These are phyloP conservation scores for Scytalopus superciliaris DNA, from an alignment of 2,113 vertebrate species.

Conservation along the genomic window DNA sequence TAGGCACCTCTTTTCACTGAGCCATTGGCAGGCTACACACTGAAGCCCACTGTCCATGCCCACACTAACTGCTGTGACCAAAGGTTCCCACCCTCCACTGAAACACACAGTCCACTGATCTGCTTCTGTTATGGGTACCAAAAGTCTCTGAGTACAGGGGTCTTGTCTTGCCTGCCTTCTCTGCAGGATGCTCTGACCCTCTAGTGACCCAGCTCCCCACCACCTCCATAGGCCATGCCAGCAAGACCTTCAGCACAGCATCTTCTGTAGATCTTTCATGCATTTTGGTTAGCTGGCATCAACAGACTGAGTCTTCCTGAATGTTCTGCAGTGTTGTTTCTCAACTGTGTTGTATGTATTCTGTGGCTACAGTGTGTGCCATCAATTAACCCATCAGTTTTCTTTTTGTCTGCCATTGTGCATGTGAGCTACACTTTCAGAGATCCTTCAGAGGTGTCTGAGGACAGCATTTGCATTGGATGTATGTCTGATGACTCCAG, in stretches of 20 bases:
- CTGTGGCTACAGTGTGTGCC: background rate
- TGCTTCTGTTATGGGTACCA: background rate
- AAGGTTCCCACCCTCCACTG: background rate
- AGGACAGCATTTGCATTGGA: background rate
- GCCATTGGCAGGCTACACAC: background rate
- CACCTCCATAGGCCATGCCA: background rate
- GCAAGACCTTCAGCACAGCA: background rate
- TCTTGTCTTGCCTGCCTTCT: background rate
- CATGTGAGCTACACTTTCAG: rapidly evolving
- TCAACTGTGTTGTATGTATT: background rate
- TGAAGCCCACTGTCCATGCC: background rate
- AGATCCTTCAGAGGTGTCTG: background rate
- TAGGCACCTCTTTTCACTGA: background rate
- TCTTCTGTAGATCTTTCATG: background rate
- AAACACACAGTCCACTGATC: background rate
- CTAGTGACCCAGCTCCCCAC: background rate
- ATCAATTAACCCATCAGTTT: background rate
- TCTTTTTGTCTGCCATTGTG: background rate
- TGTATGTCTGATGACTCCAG: rapidly evolving
- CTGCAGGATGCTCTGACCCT: background rate
- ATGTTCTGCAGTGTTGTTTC: background rate
- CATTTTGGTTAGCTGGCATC: background rate
- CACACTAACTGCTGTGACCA: background rate
- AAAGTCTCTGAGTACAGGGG: background rate
- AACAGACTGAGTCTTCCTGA: background rate